These are phyloP conservation scores for Halcyon smyrnensis DNA, from an alignment of 2,797 vertebrate species.

Conservation along the genomic window DNA sequence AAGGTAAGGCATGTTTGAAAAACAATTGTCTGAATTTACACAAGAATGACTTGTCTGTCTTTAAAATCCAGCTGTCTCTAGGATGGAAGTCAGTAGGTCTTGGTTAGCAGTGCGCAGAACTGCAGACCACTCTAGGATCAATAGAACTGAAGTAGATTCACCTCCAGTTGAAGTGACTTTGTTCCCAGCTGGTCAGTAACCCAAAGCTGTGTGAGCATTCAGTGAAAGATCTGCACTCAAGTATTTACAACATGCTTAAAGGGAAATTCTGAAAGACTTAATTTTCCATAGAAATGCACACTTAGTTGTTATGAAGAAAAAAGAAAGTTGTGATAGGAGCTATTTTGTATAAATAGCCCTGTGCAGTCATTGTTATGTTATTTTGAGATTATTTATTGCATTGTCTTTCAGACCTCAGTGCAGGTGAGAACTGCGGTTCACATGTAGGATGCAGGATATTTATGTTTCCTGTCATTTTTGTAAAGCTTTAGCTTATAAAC, in stretches of 20 bases:
- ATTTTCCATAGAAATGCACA: background rate
- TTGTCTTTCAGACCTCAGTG: background rate
- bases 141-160: background rate
- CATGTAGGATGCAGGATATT: background rate
- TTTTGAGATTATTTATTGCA: background rate
- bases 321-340: background rate
- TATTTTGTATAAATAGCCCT: background rate
- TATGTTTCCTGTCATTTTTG: conserved; percentile 18
- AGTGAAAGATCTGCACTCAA: background rate
- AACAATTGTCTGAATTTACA: background rate
- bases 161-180: background rate
- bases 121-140: background rate
- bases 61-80: background rate
- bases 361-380: background rate
- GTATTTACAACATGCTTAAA: background rate
- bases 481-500: background rate
- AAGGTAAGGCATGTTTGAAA: background rate
- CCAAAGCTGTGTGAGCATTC: background rate
- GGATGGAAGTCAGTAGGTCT: background rate
- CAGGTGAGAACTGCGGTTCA: background rate
- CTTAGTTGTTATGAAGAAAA: background rate
- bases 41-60: background rate
- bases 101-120: background rate
- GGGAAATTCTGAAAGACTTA: background rate
- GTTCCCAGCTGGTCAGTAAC: background rate